Evolutionary conservation across 2,888 invertebrate species (phyloP).

Genomic region (Trissonchulus latispiculum): DNA sequence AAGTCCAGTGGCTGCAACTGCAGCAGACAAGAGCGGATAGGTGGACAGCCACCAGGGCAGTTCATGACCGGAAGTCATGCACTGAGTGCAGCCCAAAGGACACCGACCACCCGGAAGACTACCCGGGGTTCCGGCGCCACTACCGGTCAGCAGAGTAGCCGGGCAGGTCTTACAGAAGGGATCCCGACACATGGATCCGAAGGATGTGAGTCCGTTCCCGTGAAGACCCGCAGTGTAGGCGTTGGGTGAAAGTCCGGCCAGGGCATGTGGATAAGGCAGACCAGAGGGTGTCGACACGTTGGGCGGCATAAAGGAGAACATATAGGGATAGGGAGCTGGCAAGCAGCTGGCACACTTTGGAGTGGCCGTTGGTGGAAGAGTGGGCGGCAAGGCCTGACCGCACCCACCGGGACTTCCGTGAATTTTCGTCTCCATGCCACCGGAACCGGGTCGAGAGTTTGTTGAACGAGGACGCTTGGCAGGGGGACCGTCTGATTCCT

Average conservation of each 20-base stretch:
- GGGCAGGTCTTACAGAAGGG: constrained; percentile 25
- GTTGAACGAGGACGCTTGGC: neutral
- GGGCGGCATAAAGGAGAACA: constrained; percentile 9
- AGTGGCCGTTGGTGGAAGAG: constrained; percentile 5
- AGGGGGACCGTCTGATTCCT: neutral
- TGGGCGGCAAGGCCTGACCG: constrained; percentile 6
- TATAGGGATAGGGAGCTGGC: neutral
- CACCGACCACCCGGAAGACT: neutral
- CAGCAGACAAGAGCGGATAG: neutral
- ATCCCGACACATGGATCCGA: constrained; percentile 18
- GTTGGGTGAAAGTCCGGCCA: constrained; percentile 3
- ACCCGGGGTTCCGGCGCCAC: neutral
- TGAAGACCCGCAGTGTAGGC: neutral
- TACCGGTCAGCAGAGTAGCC: neutral
- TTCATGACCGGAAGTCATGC: neutral
- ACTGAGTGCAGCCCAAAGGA: constrained; percentile 3
- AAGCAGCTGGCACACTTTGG: neutral
- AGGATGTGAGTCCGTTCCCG: neutral
- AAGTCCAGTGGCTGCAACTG: neutral
- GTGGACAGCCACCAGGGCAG: neutral
- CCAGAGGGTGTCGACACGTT: neutral
- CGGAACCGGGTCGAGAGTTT: neutral
- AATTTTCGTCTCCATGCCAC: neutral
- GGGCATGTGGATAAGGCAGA: neutral
- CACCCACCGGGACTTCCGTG: neutral